Percentiles rank a stretch among this genome's conserved stretches.
Conservation (phyloP, 35 echinoderm and acorn worm genomes). For the Hemicentrotus pulcherrimus region DNA sequence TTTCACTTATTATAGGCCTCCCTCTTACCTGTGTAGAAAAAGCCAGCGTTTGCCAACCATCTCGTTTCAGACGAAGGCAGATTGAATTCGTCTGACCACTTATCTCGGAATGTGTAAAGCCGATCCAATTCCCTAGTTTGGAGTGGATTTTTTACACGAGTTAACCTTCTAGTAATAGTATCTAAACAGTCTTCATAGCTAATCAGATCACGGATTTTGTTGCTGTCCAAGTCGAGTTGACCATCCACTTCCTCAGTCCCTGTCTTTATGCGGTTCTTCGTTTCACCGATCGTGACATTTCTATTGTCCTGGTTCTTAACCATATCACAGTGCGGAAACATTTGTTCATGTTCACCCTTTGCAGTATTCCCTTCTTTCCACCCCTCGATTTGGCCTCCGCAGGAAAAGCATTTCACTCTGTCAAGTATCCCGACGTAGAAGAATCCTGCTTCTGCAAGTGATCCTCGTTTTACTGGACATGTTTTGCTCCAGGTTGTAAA, state of each 20-base stretch:
- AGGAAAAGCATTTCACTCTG: conserved; percentile 87
- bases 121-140: conserved; percentile 53
- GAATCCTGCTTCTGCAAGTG: conserved; percentile 86
- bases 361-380: conserved; percentile 81
- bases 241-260: conserved; percentile 50
- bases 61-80: neutral
- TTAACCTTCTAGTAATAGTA: neutral
- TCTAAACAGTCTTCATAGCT: neutral
- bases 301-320: conserved; percentile 34
- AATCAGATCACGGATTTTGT: neutral
- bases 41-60: neutral
- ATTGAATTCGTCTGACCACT: neutral
- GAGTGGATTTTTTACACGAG: conserved; percentile 36
- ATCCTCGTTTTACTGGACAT: conserved; percentile 60
- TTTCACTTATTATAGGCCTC: no score
- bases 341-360: conserved; percentile 79
- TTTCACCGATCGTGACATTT: neutral
- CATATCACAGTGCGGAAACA: conserved; percentile 86
- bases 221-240: neutral
- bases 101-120: conserved; percentile 34
- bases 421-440: no score
- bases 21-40: no score
- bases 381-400: conserved; percentile 77
- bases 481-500: conserved; percentile 67
- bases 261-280: neutral